Conservation (phyloP, 2,797 vertebrate genomes). For the Gambelia wislizenii region DNA sequence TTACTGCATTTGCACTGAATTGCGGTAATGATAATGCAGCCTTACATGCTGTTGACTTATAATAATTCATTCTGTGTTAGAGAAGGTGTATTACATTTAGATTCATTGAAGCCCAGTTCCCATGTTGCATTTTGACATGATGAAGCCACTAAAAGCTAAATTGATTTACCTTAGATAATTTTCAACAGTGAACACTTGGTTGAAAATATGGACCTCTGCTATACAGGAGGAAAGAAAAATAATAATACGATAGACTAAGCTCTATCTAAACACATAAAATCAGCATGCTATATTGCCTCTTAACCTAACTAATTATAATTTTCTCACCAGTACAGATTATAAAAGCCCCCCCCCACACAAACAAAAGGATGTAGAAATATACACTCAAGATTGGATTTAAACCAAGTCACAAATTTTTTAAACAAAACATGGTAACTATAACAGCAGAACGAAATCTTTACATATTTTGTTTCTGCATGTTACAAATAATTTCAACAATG, state of each 20-base stretch:
- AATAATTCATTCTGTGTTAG: background rate
- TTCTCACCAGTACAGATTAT: too few species aligned
- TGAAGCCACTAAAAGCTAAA: background rate
- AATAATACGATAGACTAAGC: background rate
- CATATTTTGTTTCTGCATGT: too few species aligned
- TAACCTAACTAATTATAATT: background rate
- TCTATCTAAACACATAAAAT: background rate
- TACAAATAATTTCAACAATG: too few species aligned
- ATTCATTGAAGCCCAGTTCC: background rate
- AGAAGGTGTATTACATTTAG: background rate
- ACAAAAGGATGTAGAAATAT: background rate
- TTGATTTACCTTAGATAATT: background rate
- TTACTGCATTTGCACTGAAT: background rate
- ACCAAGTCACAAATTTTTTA: too few species aligned
- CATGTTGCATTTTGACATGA: background rate
- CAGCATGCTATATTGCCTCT: background rate
- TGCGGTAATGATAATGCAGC: background rate
- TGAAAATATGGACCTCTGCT: background rate
- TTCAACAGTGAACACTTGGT: background rate
- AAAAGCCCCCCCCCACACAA: too few species aligned
- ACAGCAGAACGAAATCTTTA: too few species aligned
- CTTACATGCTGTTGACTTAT: background rate
- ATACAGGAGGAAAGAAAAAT: background rate
- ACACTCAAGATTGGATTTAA: background rate
- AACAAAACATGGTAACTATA: too few species aligned